Evolutionary conservation across 2,113 vertebrate species (phyloP).

Genomic region (Oceanodroma tethys): DNA sequence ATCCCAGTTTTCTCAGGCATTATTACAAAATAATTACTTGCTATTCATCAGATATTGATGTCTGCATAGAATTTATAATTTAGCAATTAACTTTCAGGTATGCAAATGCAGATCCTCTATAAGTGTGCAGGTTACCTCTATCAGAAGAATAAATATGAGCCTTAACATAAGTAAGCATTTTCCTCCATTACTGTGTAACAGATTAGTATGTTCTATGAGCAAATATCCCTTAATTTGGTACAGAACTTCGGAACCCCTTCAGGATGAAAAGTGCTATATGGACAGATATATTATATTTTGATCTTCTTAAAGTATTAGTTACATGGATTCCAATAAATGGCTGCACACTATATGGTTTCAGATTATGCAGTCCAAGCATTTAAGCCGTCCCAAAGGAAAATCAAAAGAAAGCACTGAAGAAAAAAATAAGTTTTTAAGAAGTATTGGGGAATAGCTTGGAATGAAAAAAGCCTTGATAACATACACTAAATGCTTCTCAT

Average conservation of each 20-base stretch:
- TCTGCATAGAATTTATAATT: conserved; percentile 22
- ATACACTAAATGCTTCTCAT: neutral
- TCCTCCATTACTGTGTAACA: neutral
- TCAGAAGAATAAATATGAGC: conserved; percentile 2
- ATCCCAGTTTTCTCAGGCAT: conserved; percentile 2
- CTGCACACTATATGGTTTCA: neutral
- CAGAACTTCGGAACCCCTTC: neutral
- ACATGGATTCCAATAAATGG: neutral
- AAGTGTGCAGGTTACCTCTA: neutral
- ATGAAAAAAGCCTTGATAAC: neutral
- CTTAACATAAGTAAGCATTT: neutral
- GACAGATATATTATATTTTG: neutral
- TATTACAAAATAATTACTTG: conserved; percentile 36
- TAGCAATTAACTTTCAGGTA: conserved; percentile 29
- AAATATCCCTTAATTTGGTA: neutral
- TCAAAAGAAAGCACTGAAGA: neutral
- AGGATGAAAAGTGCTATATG: neutral
- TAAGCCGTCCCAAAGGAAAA: neutral
- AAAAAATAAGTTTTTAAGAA: neutral
- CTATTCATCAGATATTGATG: conserved; percentile 9
- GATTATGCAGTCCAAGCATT: neutral
- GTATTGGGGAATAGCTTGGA: neutral
- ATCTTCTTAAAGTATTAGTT: neutral
- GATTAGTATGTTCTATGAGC: neutral
- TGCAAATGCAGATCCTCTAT: neutral